A percentile compares a stretch with the other conserved stretches of the same genome.
Evolutionary conservation across 2,113 vertebrate species (phyloP).

Genomic region (Rhadina sibilatrix): DNA sequence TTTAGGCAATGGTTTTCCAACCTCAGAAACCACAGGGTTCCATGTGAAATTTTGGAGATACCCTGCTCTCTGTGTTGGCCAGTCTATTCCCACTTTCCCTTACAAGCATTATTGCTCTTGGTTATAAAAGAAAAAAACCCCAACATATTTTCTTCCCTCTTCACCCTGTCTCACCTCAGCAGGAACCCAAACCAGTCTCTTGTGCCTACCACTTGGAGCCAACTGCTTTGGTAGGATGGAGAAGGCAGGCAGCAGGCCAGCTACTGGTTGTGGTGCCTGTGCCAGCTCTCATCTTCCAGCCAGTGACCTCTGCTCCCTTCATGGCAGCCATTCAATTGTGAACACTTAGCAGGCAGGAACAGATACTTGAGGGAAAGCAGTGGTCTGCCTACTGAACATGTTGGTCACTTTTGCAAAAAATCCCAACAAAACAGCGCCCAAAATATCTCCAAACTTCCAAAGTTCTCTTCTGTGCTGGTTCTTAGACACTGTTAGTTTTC

Average conservation of each 20-base stretch:
- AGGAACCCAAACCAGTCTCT: background rate
- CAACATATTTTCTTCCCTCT: background rate
- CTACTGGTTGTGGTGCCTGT: accelerated
- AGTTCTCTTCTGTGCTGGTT: background rate
- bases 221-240: background rate
- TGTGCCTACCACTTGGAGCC: background rate
- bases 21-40: constrained; percentile 1
- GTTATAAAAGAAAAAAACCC: background rate
- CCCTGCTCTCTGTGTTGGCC: background rate
- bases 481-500: background rate
- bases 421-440: background rate
- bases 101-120: background rate
- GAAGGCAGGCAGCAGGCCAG: background rate
- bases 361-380: background rate
- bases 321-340: accelerated
- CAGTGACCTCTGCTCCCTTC: background rate
- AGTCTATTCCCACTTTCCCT: background rate
- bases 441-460: background rate
- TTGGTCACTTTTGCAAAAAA: background rate
- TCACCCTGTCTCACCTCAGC: background rate
- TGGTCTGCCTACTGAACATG: background rate
- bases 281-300: background rate
- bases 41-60: background rate
- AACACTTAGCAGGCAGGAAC: background rate
- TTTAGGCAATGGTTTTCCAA: background rate